phyloP scores from a whole-genome alignment of 2,113 vertebrate genomes.

The Chinchilla lanigera region DNA sequence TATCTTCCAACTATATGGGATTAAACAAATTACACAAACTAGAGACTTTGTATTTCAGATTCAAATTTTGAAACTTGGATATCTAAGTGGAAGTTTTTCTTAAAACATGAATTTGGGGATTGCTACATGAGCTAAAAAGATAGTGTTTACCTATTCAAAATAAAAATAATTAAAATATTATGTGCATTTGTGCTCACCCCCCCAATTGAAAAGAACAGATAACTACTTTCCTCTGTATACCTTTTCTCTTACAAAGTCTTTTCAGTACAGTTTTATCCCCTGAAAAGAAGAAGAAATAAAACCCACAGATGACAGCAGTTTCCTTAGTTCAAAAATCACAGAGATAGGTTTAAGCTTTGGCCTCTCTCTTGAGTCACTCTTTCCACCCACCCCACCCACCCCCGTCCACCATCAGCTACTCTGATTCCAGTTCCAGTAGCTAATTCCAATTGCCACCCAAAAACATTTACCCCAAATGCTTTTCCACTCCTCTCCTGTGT shows the following conservation, averaged over 20 bases:
- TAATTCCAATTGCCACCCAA: background rate
- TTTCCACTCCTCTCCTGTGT: background rate
- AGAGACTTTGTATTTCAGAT: background rate
- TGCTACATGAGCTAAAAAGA: background rate
- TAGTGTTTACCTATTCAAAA: background rate
- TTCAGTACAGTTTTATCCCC: background rate
- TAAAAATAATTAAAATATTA: background rate
- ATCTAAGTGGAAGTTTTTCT: background rate
- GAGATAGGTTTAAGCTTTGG: background rate
- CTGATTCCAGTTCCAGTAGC: background rate
- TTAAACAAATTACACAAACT: background rate
- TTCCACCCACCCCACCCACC: background rate
- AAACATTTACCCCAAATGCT: background rate
- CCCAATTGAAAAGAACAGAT: background rate
- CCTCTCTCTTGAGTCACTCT: background rate
- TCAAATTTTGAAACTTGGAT: slow-evolving; percentile 25
- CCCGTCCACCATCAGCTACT: background rate
- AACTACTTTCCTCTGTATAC: background rate
- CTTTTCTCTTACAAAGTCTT: background rate
- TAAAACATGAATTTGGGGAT: background rate
- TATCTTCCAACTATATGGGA: background rate
- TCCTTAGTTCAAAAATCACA: background rate
- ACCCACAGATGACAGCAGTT: background rate
- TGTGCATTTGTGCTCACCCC: background rate
- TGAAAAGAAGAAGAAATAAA: background rate